Evolutionary conservation across 1,140 invertebrate genomes (phyloP), one percentile per base, ranked within the genome.

Genomic region (Ceratoteleas bidentatus): DNA sequence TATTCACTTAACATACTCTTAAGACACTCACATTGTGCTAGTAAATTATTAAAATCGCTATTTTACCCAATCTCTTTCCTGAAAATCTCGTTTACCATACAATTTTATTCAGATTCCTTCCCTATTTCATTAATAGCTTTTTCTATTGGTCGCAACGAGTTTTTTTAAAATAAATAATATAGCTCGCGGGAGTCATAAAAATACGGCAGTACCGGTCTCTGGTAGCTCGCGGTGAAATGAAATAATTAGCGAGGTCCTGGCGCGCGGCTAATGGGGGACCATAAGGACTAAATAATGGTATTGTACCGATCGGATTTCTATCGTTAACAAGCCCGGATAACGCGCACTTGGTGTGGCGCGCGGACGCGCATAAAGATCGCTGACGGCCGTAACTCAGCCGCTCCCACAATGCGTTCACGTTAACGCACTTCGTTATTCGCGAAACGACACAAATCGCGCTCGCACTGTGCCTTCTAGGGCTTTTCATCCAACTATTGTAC

Each of bases 261-360:
- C 54, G 68, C 65, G 54, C 80, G 58, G 73, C 85, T 90, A 90
- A 91, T 91, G 84, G 84, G 70, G 53, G 5, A 57, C 36, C 73
- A 85, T 82, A 81, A 84, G 83, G 75, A 86, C 85, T 88, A 89
- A 90, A 90, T 91, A 90, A 90, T 90, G 86, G 87, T 87, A 90
- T 90, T 90, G 89, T 88, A 87, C 81, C 85, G 83, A 86, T 88
- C 84, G 85, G 85, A 89, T 90, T 90, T 90, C 87, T 90, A 89
- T 90, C 88, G 88, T 90, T 90, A 91, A 91, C 89, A 90, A 90
- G 88, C 78, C 75, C 57, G 58, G 52, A 77, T 77, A 80, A 80
- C 57, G 77, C 81, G 81, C 61, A 66, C 65, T 78, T 66, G 69
- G 56, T n/a, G 57, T 52, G 57, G 74, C 60, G 34, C 57, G 15